Evolutionary conservation across 2,888 invertebrate genomes (phyloP).

Genomic region (Andrena praecox): DNA sequence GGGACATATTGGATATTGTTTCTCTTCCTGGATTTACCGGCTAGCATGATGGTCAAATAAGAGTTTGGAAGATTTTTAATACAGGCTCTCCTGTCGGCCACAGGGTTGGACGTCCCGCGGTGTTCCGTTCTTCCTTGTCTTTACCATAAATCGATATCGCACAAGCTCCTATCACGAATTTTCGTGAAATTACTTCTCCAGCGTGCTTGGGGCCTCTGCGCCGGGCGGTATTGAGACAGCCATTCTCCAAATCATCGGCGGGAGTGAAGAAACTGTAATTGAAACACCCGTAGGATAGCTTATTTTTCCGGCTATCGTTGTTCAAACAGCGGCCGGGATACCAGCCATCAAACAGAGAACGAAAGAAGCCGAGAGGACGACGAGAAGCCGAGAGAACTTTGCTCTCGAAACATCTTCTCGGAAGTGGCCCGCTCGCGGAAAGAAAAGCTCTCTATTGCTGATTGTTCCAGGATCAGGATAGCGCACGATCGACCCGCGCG

Average conservation of each 20-base stretch:
- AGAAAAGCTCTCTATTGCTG: constrained; percentile 36
- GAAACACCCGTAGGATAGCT: constrained; percentile 26
- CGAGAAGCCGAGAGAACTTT: constrained; percentile 25
- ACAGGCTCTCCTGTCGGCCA: not conserved
- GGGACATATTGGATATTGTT: constrained; percentile 29
- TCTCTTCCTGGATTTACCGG: not conserved
- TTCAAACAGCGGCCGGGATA: constrained; percentile 32
- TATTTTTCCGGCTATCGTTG: constrained; percentile 37
- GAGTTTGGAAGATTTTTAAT: constrained; percentile 10
- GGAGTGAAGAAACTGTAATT: constrained; percentile 30
- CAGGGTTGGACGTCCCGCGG: too few relatives aligned
- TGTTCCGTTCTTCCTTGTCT: not conserved
- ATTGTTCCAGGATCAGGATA: not conserved
- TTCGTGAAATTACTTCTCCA: not conserved
- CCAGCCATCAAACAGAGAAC: constrained; percentile 19
- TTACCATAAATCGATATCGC: not conserved
- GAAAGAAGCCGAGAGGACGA: constrained; percentile 11
- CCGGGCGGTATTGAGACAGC: not conserved
- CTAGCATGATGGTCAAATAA: not conserved
- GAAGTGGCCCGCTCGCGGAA: constrained; percentile 37
- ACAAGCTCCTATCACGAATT: not conserved
- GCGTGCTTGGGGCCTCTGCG: not conserved
- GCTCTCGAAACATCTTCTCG: constrained; percentile 39
- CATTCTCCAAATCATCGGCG: not conserved
- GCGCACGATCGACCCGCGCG: constrained; percentile 3